Evolutionary conservation across 2,888 invertebrate species (phyloP), one percentile per base, ranked within the genome.

Genomic region (Neoascia interrupta): DNA sequence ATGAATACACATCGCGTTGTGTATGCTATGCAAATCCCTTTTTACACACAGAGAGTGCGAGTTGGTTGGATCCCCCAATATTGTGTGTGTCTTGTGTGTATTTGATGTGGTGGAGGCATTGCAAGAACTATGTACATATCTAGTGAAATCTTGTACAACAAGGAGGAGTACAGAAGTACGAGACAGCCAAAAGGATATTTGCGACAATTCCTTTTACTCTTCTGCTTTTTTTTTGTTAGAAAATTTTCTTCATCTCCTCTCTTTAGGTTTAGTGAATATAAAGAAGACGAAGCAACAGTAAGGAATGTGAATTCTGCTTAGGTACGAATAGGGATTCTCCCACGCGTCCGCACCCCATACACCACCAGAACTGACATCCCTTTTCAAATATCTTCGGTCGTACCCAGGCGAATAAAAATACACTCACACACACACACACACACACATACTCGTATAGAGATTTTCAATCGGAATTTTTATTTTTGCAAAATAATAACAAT

Each of bases 401-500:
- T 69, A 64, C 63, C 75, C 76, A 76, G 37, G 63, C 61, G 69
- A 56, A 73, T 72, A 56, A 53, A 60, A 47, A 61, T 19, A 56
- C 6, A 36, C 36, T 36, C 18, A 54, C 39, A 47, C 49, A 63
- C 41, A 54, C 41, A 26, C 18, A 53, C 26, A n/a, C n/a, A n/a
- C n/a, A n/a, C 10, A 11, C 63, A 26, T 13, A 34, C 10, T n/a
- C 5, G 5, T 18, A 49, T 26, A 49, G 6, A 49, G 1, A 41
- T 45, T 61, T 79, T 73, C 72, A 72, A 61, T 72, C 34, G 61
- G 60, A 75, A 68, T 75, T 68, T 66, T 72, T 66, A 72, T 72
- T 61, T 79, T 76, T 70, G 58, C 70, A 54, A 79, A 79, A 79
- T 73, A 75, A 74, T 69, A 76, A 69, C 66, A 72, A 76, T 76